Percentiles rank a stretch among this genome's conserved stretches.
Conservation (phyloP, 2,797 vertebrate species). For the Pangasius sanitwongsei region DNA sequence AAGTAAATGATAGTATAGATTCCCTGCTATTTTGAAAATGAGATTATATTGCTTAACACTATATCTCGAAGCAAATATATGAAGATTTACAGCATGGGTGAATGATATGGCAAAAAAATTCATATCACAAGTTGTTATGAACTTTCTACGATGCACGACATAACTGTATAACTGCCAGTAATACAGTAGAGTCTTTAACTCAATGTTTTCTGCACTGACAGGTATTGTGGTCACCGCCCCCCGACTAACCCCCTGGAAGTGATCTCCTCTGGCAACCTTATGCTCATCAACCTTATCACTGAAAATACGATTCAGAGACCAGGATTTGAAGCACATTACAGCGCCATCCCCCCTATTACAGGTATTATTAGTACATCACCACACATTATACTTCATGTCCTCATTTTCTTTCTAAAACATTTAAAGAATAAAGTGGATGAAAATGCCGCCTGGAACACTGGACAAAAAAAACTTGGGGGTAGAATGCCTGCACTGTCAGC, state of each 20-base stretch:
- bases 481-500: neutral
- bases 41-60: no score
- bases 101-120: no score
- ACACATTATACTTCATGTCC: neutral
- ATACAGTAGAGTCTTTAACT: no score
- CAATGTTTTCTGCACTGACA: slow-evolving; percentile 40
- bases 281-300: slow-evolving; percentile 75
- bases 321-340: slow-evolving; percentile 71
- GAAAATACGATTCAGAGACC: slow-evolving; percentile 61
- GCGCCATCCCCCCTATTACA: slow-evolving; percentile 49
- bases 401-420: neutral
- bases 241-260: slow-evolving; percentile 73
- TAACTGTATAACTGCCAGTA: no score
- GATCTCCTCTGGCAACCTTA: slow-evolving; percentile 76
- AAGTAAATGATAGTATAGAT: no score
- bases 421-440: neutral
- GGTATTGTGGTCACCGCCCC: slow-evolving; percentile 80
- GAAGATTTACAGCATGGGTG: no score
- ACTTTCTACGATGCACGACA: no score
- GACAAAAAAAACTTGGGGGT: neutral
- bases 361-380: slow-evolving; percentile 53
- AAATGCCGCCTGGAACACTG: neutral
- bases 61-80: no score
- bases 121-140: no score
- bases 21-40: no score